Percentiles rank a stretch among this genome's conserved stretches.
Evolutionary conservation across 2,113 vertebrate species (phyloP).

Genomic region (Meles meles): DNA sequence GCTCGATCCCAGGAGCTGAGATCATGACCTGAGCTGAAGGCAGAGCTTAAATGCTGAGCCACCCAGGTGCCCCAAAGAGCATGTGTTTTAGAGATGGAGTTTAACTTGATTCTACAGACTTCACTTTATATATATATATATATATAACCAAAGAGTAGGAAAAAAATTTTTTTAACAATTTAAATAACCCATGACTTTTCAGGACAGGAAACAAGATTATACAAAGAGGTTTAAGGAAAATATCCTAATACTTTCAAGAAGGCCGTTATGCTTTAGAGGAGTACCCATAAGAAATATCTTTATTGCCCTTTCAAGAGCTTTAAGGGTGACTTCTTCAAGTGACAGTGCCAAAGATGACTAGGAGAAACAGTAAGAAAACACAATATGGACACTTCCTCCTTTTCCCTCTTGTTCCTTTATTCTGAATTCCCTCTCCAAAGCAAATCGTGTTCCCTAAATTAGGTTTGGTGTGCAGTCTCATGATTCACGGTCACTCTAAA

Average conservation of each 20-base stretch:
- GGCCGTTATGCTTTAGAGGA: background rate
- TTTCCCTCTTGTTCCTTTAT: constrained; percentile 8
- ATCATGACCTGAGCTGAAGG: too few relatives aligned
- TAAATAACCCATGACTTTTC: background rate
- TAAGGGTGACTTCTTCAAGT: background rate
- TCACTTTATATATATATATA: background rate
- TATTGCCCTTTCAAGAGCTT: background rate
- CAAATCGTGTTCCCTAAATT: background rate
- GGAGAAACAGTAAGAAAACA: background rate
- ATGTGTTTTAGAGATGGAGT: background rate
- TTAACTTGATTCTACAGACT: background rate
- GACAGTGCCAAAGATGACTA: background rate
- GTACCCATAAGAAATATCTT: background rate
- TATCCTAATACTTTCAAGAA: background rate
- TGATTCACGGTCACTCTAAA: constrained; percentile 14
- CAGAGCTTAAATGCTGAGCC: too few relatives aligned
- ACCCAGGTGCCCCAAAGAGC: background rate
- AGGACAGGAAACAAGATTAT: background rate
- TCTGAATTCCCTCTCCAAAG: constrained; percentile 37
- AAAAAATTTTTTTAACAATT: background rate
- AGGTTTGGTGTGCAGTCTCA: background rate
- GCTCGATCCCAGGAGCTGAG: too few relatives aligned
- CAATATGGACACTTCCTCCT: background rate
- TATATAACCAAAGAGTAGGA: background rate
- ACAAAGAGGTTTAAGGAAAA: background rate